Evolutionary conservation across 2,888 invertebrate genomes (phyloP), one percentile per base, ranked within the genome.

Genomic region (Acheta domesticus): DNA sequence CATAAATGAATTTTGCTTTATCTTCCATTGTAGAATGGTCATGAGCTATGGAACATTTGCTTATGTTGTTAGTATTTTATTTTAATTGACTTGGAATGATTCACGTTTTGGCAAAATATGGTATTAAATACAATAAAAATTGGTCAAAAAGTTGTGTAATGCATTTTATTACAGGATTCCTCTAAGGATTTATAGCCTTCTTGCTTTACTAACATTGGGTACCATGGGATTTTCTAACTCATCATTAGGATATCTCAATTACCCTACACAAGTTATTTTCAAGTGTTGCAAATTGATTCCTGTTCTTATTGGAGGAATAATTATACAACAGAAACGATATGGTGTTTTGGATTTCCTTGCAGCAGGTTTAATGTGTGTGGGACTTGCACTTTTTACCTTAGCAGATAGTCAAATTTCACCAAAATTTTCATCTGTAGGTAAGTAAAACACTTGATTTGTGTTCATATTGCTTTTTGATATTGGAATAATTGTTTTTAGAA

Each of bases 271-370:
- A 89, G 93, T 98, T 75, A 98, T 98, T 84, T 99, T 99, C 86
- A 98, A 98, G 87, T 97, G 97, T 86, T 99, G 98, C 87, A 99
- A 99, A 86, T 89, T 98, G 0, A 96, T 98, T 84, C 98, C 98
- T 0, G 98, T 98, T 0, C 91, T 99, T 86, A 91, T 97, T 82
- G 98, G 98, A 36, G 96, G 97, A 83, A 95, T 98, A 83, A 85
- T 98, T 77, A 97, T 98, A 84, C 93, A 98, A 88, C 93, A 94
- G 80, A 97, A 97, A 87, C 91, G 91, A 83, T 97, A 97, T 86
- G 93, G 93, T 1, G 89, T 92, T 21, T 85, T 96, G 81, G 97
- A 98, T 86, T 94, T 97, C 86, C 83, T 92, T 12, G 95, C 97
- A 0, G 96, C 97, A 77, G 85, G 92, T 12, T 88, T 93, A 79